These are phyloP conservation scores for Drosophila rhopaloa DNA, from an alignment of 1,140 invertebrate species.

Conservation along the genomic window DNA sequence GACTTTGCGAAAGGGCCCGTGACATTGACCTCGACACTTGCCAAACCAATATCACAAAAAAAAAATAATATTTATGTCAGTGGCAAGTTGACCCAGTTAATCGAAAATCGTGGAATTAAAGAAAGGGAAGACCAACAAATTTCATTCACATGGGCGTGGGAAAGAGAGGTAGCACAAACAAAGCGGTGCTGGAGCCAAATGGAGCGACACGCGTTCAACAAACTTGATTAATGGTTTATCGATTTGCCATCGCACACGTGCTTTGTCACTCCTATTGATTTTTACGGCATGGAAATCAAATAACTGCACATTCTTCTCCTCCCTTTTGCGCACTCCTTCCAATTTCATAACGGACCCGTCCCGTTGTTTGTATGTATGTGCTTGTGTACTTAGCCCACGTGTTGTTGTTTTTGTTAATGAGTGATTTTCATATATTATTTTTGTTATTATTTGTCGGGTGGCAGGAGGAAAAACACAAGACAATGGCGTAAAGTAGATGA, in stretches of 20 bases:
- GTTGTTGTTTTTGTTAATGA: constrained; percentile 39
- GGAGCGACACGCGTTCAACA: constrained; percentile 29
- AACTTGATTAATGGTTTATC: constrained; percentile 69
- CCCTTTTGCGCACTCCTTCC: constrained; percentile 10
- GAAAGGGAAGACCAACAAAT: constrained; percentile 8
- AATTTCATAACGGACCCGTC: constrained; percentile 66
- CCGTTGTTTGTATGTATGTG: not conserved
- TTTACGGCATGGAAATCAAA: constrained; percentile 54
- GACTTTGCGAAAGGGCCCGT: constrained; percentile 20
- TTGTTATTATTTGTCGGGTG: constrained; percentile 21
- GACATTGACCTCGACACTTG: constrained; percentile 51
- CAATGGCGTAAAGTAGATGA: constrained; percentile 16
- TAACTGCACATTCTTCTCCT: constrained; percentile 39
- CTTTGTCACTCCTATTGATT: constrained; percentile 69
- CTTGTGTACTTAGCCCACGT: constrained; percentile 22
- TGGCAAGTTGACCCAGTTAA: constrained; percentile 30
- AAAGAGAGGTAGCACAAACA: constrained; percentile 48
- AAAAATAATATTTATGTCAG: constrained; percentile 9
- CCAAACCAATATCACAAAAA: constrained; percentile 7
- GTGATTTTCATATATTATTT: constrained; percentile 34
- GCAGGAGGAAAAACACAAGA: constrained; percentile 30
- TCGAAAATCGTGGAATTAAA: constrained; percentile 9
- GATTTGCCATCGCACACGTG: constrained; percentile 64
- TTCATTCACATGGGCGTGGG: constrained; percentile 7
- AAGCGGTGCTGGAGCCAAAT: constrained; percentile 4